phyloP scores from a whole-genome alignment of 2,888 invertebrate genomes.

The Nowickia ferox region DNA sequence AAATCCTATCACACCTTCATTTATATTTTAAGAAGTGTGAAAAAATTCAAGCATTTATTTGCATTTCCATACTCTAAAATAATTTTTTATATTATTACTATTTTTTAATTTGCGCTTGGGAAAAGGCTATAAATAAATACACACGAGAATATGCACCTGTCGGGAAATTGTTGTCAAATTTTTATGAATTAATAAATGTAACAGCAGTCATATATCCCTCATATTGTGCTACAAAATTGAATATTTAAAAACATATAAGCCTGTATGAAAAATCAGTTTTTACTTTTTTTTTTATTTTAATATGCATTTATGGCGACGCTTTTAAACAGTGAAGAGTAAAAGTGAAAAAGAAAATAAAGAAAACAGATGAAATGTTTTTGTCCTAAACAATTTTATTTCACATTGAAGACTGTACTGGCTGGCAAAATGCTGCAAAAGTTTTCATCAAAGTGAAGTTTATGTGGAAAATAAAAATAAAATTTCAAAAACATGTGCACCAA shows the following conservation, averaged over 20 bases:
- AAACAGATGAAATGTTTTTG: no score
- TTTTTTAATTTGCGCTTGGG: conserved; percentile 19
- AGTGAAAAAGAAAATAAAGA: not conserved
- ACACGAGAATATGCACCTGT: conserved; percentile 35
- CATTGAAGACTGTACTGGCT: no score
- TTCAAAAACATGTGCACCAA: no score
- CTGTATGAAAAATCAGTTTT: not conserved
- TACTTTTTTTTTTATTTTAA: conserved; percentile 43
- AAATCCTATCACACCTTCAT: conserved; percentile 4
- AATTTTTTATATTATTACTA: not conserved
- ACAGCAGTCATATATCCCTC: conserved; percentile 47
- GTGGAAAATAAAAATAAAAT: no score
- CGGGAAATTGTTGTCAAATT: conserved; percentile 63
- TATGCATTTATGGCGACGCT: conserved; percentile 10
- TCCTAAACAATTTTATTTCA: no score
- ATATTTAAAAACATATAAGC: not conserved
- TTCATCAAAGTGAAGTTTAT: no score
- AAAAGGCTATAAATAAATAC: not conserved
- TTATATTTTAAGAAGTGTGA: not conserved
- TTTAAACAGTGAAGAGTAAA: not conserved
- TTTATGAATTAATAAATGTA: conserved; percentile 68
- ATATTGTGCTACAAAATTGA: conserved; percentile 8
- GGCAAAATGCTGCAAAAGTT: no score
- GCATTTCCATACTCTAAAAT: conserved; percentile 18
- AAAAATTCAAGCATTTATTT: conserved; percentile 4